phyloP scores from a whole-genome alignment of 2,113 vertebrate genomes.

The Pandion haliaetus region DNA sequence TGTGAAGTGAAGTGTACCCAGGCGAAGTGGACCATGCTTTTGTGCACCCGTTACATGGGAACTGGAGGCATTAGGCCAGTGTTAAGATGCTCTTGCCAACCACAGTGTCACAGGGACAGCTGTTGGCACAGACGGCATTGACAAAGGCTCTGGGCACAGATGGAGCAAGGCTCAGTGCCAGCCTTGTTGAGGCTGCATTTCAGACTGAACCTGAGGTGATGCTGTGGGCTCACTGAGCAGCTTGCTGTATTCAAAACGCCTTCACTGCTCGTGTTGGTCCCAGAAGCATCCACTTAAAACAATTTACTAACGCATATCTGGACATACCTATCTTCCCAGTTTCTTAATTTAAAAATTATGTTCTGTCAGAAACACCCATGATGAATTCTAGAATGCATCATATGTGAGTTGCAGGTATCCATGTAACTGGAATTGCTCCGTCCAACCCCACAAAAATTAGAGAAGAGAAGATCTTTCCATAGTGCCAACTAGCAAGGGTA shows the following conservation, averaged over 20 bases:
- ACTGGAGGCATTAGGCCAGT: background rate
- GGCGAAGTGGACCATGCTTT: background rate
- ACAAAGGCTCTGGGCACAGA: background rate
- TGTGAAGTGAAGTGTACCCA: background rate
- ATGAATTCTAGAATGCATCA: background rate
- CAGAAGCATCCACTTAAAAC: background rate
- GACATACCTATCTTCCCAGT: background rate
- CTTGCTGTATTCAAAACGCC: background rate
- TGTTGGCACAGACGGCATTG: background rate
- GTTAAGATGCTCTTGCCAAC: background rate
- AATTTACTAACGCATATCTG: background rate
- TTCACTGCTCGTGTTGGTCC: background rate
- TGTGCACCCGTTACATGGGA: background rate
- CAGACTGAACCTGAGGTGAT: background rate
- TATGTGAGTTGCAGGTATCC: background rate
- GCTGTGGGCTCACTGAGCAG: background rate
- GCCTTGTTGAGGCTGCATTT: background rate
- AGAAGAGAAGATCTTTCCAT: background rate
- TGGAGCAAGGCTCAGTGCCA: background rate
- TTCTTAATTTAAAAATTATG: background rate
- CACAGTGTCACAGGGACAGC: background rate
- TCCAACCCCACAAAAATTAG: background rate
- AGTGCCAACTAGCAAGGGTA: background rate
- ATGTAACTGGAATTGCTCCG: background rate
- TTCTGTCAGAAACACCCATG: background rate